Conservation (phyloP, 1,140 invertebrate genomes). For the Hycleus phaleratus region DNA sequence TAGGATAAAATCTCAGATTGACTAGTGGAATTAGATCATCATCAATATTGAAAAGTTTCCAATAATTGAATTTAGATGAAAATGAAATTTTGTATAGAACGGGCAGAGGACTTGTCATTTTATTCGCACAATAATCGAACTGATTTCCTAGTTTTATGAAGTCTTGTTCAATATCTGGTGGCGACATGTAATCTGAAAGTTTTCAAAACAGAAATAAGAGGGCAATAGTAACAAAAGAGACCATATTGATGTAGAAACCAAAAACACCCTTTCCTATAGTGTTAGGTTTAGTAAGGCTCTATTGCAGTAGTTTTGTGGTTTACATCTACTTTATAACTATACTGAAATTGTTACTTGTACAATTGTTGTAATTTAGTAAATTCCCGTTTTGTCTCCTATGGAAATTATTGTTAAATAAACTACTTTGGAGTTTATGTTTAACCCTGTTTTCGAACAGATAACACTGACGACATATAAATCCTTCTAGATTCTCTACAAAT, state of each 20-base stretch:
- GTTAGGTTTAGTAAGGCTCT: conserved; percentile 2
- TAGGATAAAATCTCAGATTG: too few species aligned
- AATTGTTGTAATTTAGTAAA: neutral
- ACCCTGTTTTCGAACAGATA: too few species aligned
- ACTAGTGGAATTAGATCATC: too few species aligned
- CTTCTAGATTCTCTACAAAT: too few species aligned
- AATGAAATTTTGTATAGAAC: too few species aligned
- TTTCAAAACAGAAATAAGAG: conserved; percentile 1
- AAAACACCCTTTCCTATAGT: conserved; percentile 10
- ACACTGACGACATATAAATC: too few species aligned
- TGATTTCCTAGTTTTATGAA: conserved; percentile 15
- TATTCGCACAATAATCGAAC: conserved; percentile 14
- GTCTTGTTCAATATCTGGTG: conserved; percentile 17
- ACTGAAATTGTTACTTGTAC: conserved; percentile 4
- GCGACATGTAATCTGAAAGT: conserved; percentile 20
- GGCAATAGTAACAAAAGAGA: conserved; percentile 5
- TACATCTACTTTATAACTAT: neutral
- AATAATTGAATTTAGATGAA: too few species aligned
- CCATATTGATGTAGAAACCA: neutral
- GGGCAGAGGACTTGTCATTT: conserved; percentile 6
- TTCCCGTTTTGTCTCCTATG: neutral
- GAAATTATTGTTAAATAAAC: neutral
- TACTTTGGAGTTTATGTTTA: neutral
- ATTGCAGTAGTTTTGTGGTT: neutral
- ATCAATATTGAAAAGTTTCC: too few species aligned